Evolutionary conservation across 2,797 vertebrate species (phyloP).

Genomic region (Anolis apletophallus): DNA sequence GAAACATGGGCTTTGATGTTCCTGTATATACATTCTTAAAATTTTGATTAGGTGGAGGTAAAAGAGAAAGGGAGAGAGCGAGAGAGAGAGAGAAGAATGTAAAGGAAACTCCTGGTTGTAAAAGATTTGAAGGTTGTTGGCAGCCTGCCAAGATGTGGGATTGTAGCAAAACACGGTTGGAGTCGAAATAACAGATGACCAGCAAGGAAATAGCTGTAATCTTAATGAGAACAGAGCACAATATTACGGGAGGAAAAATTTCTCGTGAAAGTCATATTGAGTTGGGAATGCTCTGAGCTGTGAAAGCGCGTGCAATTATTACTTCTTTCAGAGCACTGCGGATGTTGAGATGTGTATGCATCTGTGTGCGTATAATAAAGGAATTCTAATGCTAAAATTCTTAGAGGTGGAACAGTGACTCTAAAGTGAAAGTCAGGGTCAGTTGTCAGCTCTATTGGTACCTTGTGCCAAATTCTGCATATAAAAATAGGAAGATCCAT

Average conservation of each 20-base stretch:
- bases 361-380: no score
- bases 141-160: conserved; percentile 60
- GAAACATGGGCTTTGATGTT: conserved; percentile 66
- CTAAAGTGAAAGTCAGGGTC: not conserved
- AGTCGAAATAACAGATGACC: conserved; percentile 35
- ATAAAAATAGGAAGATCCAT: not conserved
- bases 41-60: conserved; percentile 69
- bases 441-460: not conserved
- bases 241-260: not conserved
- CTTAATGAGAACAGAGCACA: conserved; percentile 4
- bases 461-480: not conserved
- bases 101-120: conserved; percentile 59
- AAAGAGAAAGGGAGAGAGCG: not conserved
- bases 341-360: not conserved
- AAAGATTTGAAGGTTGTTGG: conserved; percentile 53
- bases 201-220: not conserved
- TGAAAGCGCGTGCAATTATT: fast-evolving
- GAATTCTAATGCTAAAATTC: not conserved
- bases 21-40: conserved; percentile 65
- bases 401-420: not conserved
- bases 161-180: not conserved
- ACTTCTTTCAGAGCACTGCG: not conserved
- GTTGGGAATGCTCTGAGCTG: conserved; percentile 17
- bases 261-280: conserved; percentile 27
- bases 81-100: conserved; percentile 60